Conservation (phyloP, 2,113 vertebrate genomes). For the Ptilonorhynchus violaceus region DNA sequence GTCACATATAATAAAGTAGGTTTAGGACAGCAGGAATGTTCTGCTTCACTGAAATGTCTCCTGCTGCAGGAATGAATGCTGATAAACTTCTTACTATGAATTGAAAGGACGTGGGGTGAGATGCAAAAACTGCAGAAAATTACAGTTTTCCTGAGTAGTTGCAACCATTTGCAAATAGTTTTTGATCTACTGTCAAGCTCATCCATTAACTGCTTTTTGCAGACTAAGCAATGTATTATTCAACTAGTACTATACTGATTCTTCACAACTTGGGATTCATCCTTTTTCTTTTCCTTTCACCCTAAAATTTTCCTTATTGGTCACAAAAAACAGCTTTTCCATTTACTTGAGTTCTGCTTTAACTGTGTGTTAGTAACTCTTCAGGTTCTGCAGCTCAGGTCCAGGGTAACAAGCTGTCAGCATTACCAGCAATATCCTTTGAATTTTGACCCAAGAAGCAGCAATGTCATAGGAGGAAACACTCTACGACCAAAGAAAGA, state of each 20-base stretch:
- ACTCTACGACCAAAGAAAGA: conserved; percentile 66
- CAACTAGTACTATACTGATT: neutral
- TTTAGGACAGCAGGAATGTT: neutral
- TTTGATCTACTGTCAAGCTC: neutral
- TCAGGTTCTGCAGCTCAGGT: conserved; percentile 12
- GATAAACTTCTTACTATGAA: neutral
- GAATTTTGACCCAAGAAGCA: neutral
- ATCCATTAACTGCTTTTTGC: neutral
- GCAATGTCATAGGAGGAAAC: neutral
- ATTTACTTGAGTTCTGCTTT: neutral
- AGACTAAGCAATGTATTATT: neutral
- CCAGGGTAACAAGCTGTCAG: neutral
- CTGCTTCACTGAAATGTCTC: neutral
- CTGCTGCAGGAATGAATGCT: neutral
- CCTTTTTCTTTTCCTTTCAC: neutral
- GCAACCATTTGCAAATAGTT: neutral
- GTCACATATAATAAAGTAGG: neutral
- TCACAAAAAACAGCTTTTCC: neutral
- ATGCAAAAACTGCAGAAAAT: neutral
- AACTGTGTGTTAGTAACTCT: neutral
- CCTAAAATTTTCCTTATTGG: neutral
- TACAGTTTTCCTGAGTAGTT: neutral
- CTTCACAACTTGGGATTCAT: neutral
- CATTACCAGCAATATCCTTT: conserved; percentile 7
- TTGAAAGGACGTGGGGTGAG: neutral